phyloP scores from a whole-genome alignment of 2,113 vertebrate species.

The Erpornis zantholeuca region DNA sequence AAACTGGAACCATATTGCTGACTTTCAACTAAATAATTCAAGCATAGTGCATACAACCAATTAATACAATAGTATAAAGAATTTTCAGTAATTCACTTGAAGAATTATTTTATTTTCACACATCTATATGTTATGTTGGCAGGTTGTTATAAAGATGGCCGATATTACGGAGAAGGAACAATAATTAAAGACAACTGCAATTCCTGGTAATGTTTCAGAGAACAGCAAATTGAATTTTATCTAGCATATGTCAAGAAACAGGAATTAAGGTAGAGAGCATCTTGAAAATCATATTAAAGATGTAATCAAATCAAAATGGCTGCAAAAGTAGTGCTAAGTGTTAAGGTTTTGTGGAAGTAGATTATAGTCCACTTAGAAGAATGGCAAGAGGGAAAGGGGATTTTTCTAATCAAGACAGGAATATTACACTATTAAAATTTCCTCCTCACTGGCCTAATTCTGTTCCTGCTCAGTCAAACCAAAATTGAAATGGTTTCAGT shows the following conservation, averaged over 20 bases:
- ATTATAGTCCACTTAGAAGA: not conserved
- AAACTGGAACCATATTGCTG: not conserved
- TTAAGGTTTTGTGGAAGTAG: not conserved
- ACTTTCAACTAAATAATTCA: not conserved
- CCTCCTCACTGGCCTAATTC: not conserved
- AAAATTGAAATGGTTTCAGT: not conserved
- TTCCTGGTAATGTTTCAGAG: constrained; percentile 71
- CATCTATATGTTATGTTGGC: constrained; percentile 43
- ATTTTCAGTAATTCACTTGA: not conserved
- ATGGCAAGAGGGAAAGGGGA: not conserved
- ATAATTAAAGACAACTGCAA: constrained; percentile 79
- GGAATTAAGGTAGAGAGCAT: not conserved
- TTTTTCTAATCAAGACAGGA: not conserved
- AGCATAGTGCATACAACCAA: not conserved
- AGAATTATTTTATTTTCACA: not conserved
- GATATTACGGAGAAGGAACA: constrained; percentile 69
- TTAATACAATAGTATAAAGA: not conserved
- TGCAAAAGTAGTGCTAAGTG: not conserved
- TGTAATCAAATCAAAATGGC: not conserved
- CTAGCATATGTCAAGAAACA: not conserved
- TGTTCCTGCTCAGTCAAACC: not conserved
- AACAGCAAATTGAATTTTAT: not conserved
- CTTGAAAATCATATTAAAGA: not conserved
- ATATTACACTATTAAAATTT: not conserved
- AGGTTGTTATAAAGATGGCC: constrained; percentile 75